Evolutionary conservation across 2,888 invertebrate genomes (phyloP).

Genomic region (Nemotelus nigrinus): DNA sequence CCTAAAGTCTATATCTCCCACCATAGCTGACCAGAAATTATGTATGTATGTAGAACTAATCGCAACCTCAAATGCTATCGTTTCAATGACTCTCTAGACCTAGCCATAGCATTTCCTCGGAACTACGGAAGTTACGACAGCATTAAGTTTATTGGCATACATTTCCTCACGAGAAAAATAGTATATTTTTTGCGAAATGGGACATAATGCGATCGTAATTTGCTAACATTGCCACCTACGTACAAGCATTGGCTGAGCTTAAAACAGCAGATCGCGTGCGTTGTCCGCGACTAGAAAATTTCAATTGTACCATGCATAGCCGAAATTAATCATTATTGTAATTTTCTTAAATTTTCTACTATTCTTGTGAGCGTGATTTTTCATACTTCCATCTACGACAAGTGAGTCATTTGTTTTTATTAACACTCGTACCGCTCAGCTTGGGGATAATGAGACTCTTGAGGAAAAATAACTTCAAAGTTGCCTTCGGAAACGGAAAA

Average conservation of each 20-base stretch:
- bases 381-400: constrained; percentile 30
- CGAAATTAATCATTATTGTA: constrained; percentile 47
- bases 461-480: constrained; percentile 39
- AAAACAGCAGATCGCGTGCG: constrained; percentile 12
- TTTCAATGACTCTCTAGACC: too few relatives aligned
- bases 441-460: constrained; percentile 33
- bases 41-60: too few relatives aligned
- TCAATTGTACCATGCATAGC: constrained; percentile 45
- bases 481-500: not conserved
- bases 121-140: not conserved
- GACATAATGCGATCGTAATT: constrained; percentile 28
- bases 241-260: not conserved
- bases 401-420: constrained; percentile 43
- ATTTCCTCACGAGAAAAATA: not conserved
- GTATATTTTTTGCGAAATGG: constrained; percentile 9
- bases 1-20: too few relatives aligned
- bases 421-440: constrained; percentile 15
- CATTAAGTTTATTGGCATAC: not conserved
- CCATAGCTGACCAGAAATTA: too few relatives aligned
- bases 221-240: constrained; percentile 22
- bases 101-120: not conserved
- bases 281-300: not conserved
- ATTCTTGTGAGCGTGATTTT: constrained; percentile 37
- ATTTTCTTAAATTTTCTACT: constrained; percentile 47
- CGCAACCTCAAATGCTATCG: too few relatives aligned